These are phyloP conservation scores for Drosophila ustulata DNA, from an alignment of 2,888 invertebrate genomes.

Conservation along the genomic window DNA sequence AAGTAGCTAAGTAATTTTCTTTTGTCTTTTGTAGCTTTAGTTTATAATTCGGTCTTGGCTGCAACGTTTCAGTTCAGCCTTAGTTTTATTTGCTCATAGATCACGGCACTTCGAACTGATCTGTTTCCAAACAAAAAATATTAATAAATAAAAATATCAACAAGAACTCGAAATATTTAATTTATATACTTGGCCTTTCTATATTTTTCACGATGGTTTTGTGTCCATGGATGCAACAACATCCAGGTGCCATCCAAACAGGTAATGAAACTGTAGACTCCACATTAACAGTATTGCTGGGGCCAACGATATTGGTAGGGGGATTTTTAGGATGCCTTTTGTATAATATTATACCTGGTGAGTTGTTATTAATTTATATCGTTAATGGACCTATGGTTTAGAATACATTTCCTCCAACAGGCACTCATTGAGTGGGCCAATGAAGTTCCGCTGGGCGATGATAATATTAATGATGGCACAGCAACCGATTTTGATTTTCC, in stretches of 20 bases:
- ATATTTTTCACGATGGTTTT: slow-evolving; percentile 93
- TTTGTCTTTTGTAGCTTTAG: no score
- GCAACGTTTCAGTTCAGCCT: no score
- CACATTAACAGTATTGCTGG: slow-evolving; percentile 90
- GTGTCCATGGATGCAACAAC: slow-evolving; percentile 90
- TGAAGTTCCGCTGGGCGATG: slow-evolving; percentile 87
- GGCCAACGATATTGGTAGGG: slow-evolving; percentile 92
- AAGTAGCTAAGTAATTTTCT: no score
- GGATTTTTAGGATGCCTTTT: slow-evolving; percentile 90
- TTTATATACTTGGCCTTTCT: slow-evolving; percentile 94
- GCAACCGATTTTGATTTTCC: slow-evolving; percentile 90
- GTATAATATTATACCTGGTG: slow-evolving; percentile 92
- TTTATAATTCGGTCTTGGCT: no score
- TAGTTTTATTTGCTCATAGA: no score
- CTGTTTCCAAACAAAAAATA: no score
- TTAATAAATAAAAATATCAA: no score
- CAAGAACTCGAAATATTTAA: no score
- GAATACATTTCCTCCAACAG: slow-evolving; percentile 83
- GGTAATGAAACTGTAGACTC: slow-evolving; percentile 89
- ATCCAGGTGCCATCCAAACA: slow-evolving; percentile 88
- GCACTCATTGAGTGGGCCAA: slow-evolving; percentile 90
- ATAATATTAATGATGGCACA: slow-evolving; percentile 85
- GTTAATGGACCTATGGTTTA: background rate
- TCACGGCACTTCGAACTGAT: no score
- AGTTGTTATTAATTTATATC: background rate